Base-by-base conservation (phyloP, 2,797 vertebrate species). In the Dromococcyx pavoninus region DNA sequence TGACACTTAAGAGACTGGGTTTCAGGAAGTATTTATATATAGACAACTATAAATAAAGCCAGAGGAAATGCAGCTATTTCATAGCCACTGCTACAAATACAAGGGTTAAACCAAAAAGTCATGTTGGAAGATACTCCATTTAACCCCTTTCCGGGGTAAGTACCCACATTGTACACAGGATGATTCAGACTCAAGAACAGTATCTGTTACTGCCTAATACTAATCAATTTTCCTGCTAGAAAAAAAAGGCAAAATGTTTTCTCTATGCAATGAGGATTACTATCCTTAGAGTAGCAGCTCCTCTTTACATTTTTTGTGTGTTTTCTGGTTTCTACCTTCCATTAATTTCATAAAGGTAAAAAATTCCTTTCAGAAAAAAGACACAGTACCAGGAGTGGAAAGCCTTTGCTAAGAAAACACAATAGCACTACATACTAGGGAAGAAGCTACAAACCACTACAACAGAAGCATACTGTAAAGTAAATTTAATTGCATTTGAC, bases 1-100 rank as follows among this genome's bases (percentile, higher is more conserved):
- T 73, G 91, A 96, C 78, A 91, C 91, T 97, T 96, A 72, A 71
- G 66, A 91, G 89, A 81, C 3, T 69, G 37, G n/a, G 53, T 96
- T 96, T 91, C 82, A 75, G 78, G 51, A 95, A 94, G 73, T 81
- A 89, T 93, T 95, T 96, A 75, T 71, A 95, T 96, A 73, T 71
- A 95, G 75, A 70, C 30, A 87, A 62, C 89, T 93, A 83, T 88
- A 96, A 93, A 96, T 93, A 92, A 93, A 93, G 74, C 30, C 50
- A 75, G 43, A 28, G 67, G 67, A 95, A 92, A 95, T 2, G 2
- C 11, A 80, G 66, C 70, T 94, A 91, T 88, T 91, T 92, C 89
- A 91, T 54, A 88, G 65, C 8, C 35, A 21, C 58, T 86, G 12
- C 37, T 80, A 72, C 65, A 92, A 86, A 84, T 46, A 66, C 21